Evolutionary conservation across 2,113 vertebrate genomes (phyloP).

Genomic region (Gymnobelideus leadbeateri): DNA sequence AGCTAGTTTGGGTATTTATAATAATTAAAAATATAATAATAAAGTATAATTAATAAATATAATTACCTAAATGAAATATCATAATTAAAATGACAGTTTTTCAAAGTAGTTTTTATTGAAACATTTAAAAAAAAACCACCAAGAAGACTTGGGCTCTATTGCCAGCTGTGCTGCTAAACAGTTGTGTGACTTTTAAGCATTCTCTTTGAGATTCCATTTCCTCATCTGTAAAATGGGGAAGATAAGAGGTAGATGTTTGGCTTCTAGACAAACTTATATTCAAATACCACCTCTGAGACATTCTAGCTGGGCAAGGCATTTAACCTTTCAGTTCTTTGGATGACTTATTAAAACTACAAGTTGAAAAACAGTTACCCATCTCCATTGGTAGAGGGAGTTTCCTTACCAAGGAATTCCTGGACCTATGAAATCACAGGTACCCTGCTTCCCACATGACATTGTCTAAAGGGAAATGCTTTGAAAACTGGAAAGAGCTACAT

Average conservation of each 20-base stretch:
- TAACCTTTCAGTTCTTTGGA: background rate
- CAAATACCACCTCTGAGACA: background rate
- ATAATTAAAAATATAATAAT: no score
- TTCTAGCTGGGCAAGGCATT: background rate
- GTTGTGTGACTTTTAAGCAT: background rate
- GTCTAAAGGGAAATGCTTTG: background rate
- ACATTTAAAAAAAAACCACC: background rate
- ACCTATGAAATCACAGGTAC: background rate
- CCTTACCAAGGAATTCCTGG: background rate
- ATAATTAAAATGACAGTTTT: no score
- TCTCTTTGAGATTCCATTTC: background rate
- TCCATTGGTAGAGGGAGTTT: background rate
- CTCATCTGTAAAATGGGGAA: background rate
- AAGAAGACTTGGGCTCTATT: background rate
- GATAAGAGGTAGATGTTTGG: background rate
- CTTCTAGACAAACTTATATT: background rate
- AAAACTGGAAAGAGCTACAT: background rate
- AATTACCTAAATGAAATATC: no score
- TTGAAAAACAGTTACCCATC: background rate
- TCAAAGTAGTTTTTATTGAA: background rate
- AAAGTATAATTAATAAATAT: no score
- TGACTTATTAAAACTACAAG: background rate
- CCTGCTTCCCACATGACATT: background rate
- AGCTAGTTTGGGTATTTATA: no score
- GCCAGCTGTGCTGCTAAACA: background rate